Base-by-base conservation (phyloP, 2,888 invertebrate species). In the Branchellion lobata region DNA sequence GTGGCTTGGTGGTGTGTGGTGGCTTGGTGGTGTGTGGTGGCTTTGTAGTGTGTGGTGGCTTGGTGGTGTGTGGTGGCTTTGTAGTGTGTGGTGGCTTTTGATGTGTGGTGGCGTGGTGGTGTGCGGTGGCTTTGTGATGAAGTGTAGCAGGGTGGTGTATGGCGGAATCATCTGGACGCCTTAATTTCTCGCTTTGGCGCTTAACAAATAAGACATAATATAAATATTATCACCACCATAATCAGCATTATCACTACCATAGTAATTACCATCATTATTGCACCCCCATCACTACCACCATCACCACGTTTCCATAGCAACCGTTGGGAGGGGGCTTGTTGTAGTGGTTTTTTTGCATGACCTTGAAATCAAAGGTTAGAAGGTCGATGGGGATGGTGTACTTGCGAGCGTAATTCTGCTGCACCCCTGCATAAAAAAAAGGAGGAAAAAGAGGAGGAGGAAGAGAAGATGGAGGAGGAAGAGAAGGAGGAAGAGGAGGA, bases 391-490 rank as follows among this genome's bases (percentile, higher is more conserved):
- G 88, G 79, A 89, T 88, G 34, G 87, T 87, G 84, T 87, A 88
- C 82, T 88, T 88, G 80, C 88, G 84, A 78, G 88, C 88, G 83
- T 83, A 89, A 83, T 88, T 88, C 85, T 88, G 88, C 83, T 88
- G 88, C 21, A 86, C 88, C 53, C 88, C 88, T 0, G 95, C 95
- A 33, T 96, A 90, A 87, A 96, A 96, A 0, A 94, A 94, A 87
- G 95, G 95, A 0, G 94, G 93, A 86, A 95, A 95, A 86, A 93
- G n/a, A n/a, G n/a, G n/a, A n/a, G n/a, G n/a, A n/a, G n/a, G n/a
- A n/a, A n/a, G n/a, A n/a, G n/a, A n/a, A 96, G 87, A 96, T 95
- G 0, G 95, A 96, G 0, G 95, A 93, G 0, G 96, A 88, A 96
- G 96, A 96, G 89, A 94, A 95, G 0, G 92, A 91, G 0, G 90